phyloP scores from a whole-genome alignment of 1,140 invertebrate genomes.

The Aphelenchoides fujianensis region DNA sequence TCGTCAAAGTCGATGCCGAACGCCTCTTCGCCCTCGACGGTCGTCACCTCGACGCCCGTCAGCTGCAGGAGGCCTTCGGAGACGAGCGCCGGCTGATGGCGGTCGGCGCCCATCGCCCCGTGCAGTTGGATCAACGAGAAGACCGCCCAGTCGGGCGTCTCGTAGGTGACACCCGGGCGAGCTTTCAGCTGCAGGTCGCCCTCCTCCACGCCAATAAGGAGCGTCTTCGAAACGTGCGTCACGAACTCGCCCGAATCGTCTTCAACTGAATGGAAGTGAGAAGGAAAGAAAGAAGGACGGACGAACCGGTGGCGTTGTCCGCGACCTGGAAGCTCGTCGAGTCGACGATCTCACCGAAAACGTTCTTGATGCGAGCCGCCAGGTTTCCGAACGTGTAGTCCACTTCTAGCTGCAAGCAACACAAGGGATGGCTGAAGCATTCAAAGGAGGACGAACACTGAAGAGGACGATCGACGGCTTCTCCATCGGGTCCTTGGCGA shows the following conservation, averaged over 20 bases:
- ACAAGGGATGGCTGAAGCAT: background rate
- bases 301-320: too few relatives aligned
- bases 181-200: background rate
- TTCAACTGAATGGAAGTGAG: too few relatives aligned
- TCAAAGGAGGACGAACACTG: too few relatives aligned
- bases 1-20: too few relatives aligned
- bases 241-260: background rate
- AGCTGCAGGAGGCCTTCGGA: background rate
- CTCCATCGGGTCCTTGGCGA: background rate
- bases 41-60: background rate
- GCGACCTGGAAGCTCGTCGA: background rate
- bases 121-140: constrained; percentile 6
- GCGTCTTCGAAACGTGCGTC: background rate
- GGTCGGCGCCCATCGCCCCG: background rate
- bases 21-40: too few relatives aligned
- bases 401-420: background rate
- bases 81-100: background rate
- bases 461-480: background rate
- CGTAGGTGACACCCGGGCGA: background rate
- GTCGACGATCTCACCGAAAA: background rate
- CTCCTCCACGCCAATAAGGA: background rate
- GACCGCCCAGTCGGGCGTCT: background rate
- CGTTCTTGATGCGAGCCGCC: background rate
- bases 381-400: background rate
- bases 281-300: too few relatives aligned